Evolutionary conservation across 2,113 vertebrate species (phyloP), one percentile per base, ranked within the genome.

Genomic region (Anhinga rufa): DNA sequence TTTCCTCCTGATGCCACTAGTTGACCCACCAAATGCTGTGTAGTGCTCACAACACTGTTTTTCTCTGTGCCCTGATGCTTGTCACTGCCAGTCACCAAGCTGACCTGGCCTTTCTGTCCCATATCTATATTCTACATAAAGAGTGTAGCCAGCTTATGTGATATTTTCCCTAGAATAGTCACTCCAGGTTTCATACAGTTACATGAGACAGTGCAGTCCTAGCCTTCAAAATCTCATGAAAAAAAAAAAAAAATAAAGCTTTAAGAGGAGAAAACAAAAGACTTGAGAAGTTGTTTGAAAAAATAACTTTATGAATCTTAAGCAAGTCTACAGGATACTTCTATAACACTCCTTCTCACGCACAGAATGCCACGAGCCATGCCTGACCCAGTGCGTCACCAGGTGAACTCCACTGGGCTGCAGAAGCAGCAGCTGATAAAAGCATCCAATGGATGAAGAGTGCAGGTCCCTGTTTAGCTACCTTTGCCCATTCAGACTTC

Each of bases 281-380:
- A 9, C 28, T 69, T n/a, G 26, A 70, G 29, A 88, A 86, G 12
- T 6, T 77, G 15, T 28, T 78, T 68, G 57, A n/a, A 83, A 90
- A 81, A 51, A 68, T 38, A 61, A 57, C 9, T 60, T 69, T 19
- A 18, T 24, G 28, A 32, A 74, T 25, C 13, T 8, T 85, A 38
- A 90, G 40, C 12, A 44, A 80, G 21, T 42, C 44, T 72, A 18
- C 13, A 49, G 15, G 5, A 10, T 31, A 66, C 8, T 38, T 79
- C 52, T 84, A 21, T 20, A 65, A 17, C 16, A 29, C 4, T 64
- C 18, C 19, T 75, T 62, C 79, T 38, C 29, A 38, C 0, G 0
- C n/a, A 49, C 0, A 2, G 14, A 22, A 32, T 42, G 40, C 24
- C 19, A 14, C 0, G 2, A 46, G 28, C n/a, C 3, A 2, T 62